Evolutionary conservation across 2,888 invertebrate genomes (phyloP).

Genomic region (Drosophila multiciliata): DNA sequence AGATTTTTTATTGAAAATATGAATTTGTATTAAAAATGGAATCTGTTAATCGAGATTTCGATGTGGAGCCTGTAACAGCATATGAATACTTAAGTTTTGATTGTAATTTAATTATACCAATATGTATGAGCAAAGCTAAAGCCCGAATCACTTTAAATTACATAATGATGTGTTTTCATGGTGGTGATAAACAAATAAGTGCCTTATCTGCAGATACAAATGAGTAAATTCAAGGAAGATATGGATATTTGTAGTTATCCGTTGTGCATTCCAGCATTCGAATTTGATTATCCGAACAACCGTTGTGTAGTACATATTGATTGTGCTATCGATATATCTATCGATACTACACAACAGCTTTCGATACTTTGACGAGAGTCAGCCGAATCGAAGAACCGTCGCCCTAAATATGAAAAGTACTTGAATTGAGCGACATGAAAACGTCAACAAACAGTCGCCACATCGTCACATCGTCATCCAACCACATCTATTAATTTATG

Average conservation of each 20-base stretch:
- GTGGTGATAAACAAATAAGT: background rate
- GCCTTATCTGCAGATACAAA: background rate
- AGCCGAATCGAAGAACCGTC: conserved; percentile 35
- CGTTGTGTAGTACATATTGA: conserved; percentile 20
- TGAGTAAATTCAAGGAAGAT: background rate
- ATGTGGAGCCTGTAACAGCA: conserved; percentile 68
- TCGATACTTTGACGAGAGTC: conserved; percentile 26
- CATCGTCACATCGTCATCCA: conserved; percentile 37
- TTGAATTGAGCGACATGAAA: conserved; percentile 35
- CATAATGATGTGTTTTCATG: background rate
- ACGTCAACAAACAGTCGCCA: conserved; percentile 59
- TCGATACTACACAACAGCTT: conserved; percentile 10
- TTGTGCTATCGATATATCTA: conserved; percentile 35
- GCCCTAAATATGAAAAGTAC: conserved; percentile 43
- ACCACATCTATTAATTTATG: conserved; percentile 3
- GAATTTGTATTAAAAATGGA: conserved; percentile 39
- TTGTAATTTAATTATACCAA: conserved; percentile 59
- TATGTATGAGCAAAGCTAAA: conserved; percentile 40
- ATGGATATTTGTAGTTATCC: background rate
- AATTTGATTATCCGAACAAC: conserved; percentile 2
- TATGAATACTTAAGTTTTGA: conserved; percentile 48
- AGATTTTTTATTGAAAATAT: conserved; percentile 38
- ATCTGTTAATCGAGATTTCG: conserved; percentile 58
- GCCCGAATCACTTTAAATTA: conserved; percentile 55
- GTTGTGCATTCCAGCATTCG: background rate